These are phyloP conservation scores for Gadus chalcogrammus DNA, from an alignment of 2,113 vertebrate genomes.

Conservation along the genomic window DNA sequence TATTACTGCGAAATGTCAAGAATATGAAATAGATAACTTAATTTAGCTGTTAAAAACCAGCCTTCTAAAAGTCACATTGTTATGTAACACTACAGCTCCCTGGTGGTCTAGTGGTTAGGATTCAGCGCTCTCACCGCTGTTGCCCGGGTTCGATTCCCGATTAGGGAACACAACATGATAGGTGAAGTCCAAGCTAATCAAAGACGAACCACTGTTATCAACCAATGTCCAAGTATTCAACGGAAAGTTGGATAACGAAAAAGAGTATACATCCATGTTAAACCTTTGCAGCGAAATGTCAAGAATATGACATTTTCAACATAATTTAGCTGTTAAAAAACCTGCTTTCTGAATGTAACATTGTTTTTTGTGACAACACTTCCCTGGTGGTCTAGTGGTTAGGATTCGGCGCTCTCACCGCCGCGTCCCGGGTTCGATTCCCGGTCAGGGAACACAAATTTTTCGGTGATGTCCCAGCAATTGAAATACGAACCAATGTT, in stretches of 20 bases:
- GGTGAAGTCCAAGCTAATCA: neutral
- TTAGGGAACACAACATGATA: conserved; percentile 17
- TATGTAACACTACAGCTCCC: conserved; percentile 11
- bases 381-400: conserved; percentile 57
- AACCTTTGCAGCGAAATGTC: no score
- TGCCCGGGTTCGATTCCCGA: conserved; percentile 45
- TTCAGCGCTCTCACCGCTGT: conserved; percentile 40
- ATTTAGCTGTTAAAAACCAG: no score
- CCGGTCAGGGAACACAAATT: conserved; percentile 22
- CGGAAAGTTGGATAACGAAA: no score
- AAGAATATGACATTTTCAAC: no score
- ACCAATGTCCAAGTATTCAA: no score
- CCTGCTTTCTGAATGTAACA: neutral
- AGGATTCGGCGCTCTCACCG: conserved; percentile 51
- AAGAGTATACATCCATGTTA: no score
- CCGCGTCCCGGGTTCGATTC: conserved; percentile 20
- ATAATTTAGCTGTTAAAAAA: no score
- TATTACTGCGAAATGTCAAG: no score
- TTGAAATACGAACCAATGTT: neutral
- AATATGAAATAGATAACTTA: no score
- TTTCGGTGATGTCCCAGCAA: no score
- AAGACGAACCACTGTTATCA: neutral
- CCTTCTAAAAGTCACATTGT: no score
- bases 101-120: conserved; percentile 62
- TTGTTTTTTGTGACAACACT: neutral